Percentiles rank a stretch among this genome's conserved stretches.
phyloP scores from a whole-genome alignment of 1,140 invertebrate species.

The Dinoponera quadriceps region DNA sequence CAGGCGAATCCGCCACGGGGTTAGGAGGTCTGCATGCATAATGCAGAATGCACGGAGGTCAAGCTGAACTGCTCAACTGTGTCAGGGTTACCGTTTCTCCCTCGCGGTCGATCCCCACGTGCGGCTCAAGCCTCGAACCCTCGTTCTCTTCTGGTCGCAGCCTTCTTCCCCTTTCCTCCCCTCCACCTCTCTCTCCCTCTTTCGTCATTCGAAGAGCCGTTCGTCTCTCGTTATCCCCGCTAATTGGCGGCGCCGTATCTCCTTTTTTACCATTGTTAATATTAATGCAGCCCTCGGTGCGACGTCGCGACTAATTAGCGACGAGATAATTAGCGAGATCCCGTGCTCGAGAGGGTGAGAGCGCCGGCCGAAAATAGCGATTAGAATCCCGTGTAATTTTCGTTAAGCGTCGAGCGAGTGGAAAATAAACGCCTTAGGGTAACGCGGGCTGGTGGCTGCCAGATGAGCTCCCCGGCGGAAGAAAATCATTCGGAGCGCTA shows the following conservation, averaged over 20 bases:
- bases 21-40: conserved; percentile 81
- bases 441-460: not conserved
- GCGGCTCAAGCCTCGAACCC: conserved; percentile 60
- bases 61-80: conserved; percentile 78
- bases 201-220: conserved; percentile 28
- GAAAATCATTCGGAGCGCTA: conserved; percentile 1
- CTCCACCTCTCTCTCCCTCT: conserved; percentile 16
- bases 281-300: conserved; percentile 47
- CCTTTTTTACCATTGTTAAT: conserved; percentile 55
- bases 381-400: conserved; percentile 17
- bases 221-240: conserved; percentile 69
- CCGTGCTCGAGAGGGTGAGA: not conserved
- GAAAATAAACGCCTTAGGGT: not conserved
- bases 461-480: not conserved
- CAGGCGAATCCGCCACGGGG: conserved; percentile 62
- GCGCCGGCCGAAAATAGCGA: not conserved
- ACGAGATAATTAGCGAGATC: conserved; percentile 69
- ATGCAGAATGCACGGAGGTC: conserved; percentile 76
- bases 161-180: not conserved
- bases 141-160: not conserved
- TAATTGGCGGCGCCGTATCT: conserved; percentile 70
- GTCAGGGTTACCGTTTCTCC: conserved; percentile 80
- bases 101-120: conserved; percentile 64
- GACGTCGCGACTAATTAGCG: conserved; percentile 40
- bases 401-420: not conserved